Evolutionary conservation across 2,113 vertebrate species (phyloP).

Genomic region (Antechinus flavipes): DNA sequence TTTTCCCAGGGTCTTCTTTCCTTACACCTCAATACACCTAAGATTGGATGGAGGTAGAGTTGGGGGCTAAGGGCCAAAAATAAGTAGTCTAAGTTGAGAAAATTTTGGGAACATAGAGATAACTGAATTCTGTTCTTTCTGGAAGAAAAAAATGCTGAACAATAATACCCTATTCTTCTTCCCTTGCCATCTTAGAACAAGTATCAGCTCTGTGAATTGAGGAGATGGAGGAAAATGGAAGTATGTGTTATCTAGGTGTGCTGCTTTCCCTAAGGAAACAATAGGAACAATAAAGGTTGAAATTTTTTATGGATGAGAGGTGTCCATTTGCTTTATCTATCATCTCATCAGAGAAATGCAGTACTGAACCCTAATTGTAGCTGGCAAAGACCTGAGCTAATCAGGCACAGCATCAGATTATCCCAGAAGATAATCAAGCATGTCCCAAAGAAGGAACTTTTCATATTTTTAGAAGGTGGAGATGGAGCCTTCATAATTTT

Average conservation of each 20-base stretch:
- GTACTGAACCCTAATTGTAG: not conserved
- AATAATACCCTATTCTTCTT: not conserved
- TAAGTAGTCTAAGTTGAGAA: slow-evolving; percentile 26
- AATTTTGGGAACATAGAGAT: slow-evolving; percentile 38
- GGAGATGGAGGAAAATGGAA: not conserved
- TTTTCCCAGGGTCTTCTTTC: slow-evolving; percentile 11
- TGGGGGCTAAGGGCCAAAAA: not conserved
- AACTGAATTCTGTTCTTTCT: slow-evolving; percentile 24
- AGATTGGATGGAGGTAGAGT: not conserved
- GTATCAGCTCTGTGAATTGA: not conserved
- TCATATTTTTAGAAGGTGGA: not conserved
- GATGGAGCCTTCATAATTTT: not conserved
- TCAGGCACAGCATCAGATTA: slow-evolving; percentile 38
- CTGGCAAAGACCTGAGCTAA: slow-evolving; percentile 33
- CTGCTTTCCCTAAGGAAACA: slow-evolving; percentile 3
- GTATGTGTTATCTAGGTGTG: not conserved
- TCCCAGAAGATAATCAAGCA: not conserved
- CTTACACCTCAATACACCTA: not conserved
- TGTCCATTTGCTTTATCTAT: not conserved
- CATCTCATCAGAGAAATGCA: not conserved
- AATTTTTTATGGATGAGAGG: not conserved
- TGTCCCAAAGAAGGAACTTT: not conserved
- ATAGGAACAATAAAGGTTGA: not conserved
- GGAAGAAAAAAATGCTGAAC: not conserved
- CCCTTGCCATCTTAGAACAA: not conserved